Conservation (phyloP, 2,888 invertebrate genomes). For the Pandemis corylana region DNA sequence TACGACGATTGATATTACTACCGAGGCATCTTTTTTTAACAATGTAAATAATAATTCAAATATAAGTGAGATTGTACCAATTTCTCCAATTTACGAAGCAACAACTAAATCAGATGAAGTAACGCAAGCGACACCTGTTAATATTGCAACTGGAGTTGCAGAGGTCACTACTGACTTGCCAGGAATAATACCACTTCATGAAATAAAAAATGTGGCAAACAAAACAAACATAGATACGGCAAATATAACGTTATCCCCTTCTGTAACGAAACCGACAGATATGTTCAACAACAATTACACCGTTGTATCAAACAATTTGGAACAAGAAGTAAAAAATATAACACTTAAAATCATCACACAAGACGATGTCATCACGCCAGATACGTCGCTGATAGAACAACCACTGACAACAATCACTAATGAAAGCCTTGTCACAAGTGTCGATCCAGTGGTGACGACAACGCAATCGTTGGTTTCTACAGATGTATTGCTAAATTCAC, state of each 20-base stretch:
- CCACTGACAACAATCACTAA: not conserved
- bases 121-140: not conserved
- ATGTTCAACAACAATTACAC: not conserved
- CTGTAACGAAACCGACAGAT: not conserved
- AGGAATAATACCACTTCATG: not conserved
- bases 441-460: not conserved
- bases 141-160: not conserved
- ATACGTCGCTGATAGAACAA: not conserved
- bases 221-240: not conserved
- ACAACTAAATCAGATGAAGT: not conserved
- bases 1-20: slow-evolving; percentile 8
- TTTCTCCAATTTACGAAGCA: not conserved
- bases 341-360: not conserved
- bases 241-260: not conserved
- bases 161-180: not conserved
- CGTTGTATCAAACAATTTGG: not conserved
- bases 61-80: not conserved
- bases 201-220: slow-evolving; percentile 6
- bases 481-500: not conserved
- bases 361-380: not conserved
- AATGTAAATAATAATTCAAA: not conserved
- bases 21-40: not conserved
- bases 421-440: not conserved
- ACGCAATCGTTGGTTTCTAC: not conserved
- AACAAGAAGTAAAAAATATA: too few species aligned